Base-by-base conservation (phyloP, 2,888 invertebrate genomes). In the Drosophila dives region DNA sequence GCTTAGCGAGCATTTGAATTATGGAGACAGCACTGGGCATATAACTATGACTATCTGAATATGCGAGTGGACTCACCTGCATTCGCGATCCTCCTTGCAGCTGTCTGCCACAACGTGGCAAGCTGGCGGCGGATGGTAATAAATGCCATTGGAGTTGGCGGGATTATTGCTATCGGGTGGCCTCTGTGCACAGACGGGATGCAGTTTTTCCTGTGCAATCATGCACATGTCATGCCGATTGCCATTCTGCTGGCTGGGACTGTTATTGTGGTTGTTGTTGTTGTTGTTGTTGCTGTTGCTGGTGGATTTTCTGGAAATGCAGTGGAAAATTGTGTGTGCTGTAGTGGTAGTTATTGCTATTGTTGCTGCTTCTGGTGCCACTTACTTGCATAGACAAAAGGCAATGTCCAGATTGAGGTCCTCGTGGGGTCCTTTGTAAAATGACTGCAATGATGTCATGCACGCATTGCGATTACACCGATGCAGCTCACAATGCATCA, bases 341-440 rank as follows among this genome's bases (percentile, higher is more conserved):
- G 50, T 56, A 51, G 60, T 51, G 56, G 71, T 45, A 42, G 63
- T 63, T n/a, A 38, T 55, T 45, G 70, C 29, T 72, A 53, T 51
- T 36, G 45, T 49, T 20, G 64, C 10, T 12, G 51, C 20, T 45
- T 20, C 38, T 38, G 49, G 63, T 71, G 69, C 77, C 84, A 95
- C 96, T 95, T 94, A 97, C 98, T 96, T 97, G 97, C 98, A 98
- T 72, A 98, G 94, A 92, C 98, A 98, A 94, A 98, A 98, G 83
- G 98, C 98, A 86, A 98, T 96, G 93, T 98, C 98, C 78, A 97
- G 95, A 91, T 97, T 97, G 95, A 97, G 96, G 83, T 95, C 96
- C 80, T 96, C 96, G 65, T 95, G 95, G 26, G 96, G 95, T 89
- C 96, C 96, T 92, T 96, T 95, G 93, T 98, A 98, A 94, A 98